A percentile compares a stretch with the other conserved stretches of the same genome.
Evolutionary conservation across 2,888 invertebrate species (phyloP).

Genomic region (Sinohyriopsis cumingii): DNA sequence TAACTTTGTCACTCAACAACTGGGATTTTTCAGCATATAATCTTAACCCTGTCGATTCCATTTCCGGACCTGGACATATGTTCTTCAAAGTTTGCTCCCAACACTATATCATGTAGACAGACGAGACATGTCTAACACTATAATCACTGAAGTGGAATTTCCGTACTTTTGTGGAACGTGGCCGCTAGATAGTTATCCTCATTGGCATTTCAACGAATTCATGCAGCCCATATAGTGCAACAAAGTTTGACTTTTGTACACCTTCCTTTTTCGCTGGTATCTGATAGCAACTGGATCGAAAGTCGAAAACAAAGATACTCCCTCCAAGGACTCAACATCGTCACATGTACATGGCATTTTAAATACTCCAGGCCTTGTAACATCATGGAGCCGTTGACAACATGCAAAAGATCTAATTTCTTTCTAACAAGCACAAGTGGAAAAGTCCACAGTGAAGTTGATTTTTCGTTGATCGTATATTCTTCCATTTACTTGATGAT

Average conservation of each 20-base stretch:
- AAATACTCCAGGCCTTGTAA: slow-evolving; percentile 18
- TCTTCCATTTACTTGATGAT: slow-evolving; percentile 13
- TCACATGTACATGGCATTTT: slow-evolving; percentile 23
- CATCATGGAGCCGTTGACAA: slow-evolving; percentile 18
- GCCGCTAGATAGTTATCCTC: slow-evolving; percentile 15
- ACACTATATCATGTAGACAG: slow-evolving; percentile 21
- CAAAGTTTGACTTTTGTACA: slow-evolving; percentile 30
- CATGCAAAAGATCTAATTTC: slow-evolving; percentile 20
- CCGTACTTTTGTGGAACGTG: slow-evolving; percentile 14
- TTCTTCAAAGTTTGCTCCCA: slow-evolving; percentile 16
- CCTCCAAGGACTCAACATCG: slow-evolving; percentile 13
- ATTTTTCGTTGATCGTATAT: slow-evolving; percentile 16
- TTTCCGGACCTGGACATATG: slow-evolving; percentile 10
- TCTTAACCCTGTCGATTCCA: slow-evolving; percentile 10
- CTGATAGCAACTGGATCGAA: slow-evolving; percentile 29
- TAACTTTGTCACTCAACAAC: slow-evolving; percentile 20
- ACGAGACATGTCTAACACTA: slow-evolving; percentile 19
- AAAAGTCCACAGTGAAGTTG: slow-evolving; percentile 10
- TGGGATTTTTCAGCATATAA: slow-evolving; percentile 18
- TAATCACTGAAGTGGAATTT: slow-evolving; percentile 12
- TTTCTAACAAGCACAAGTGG: slow-evolving; percentile 4
- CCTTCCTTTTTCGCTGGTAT: slow-evolving; percentile 19
- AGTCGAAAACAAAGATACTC: slow-evolving; percentile 17
- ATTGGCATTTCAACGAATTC: slow-evolving; percentile 7
- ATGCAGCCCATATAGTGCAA: slow-evolving; percentile 21